Evolutionary conservation across 2,113 vertebrate species (phyloP).

Genomic region (Lucifuga dentata): DNA sequence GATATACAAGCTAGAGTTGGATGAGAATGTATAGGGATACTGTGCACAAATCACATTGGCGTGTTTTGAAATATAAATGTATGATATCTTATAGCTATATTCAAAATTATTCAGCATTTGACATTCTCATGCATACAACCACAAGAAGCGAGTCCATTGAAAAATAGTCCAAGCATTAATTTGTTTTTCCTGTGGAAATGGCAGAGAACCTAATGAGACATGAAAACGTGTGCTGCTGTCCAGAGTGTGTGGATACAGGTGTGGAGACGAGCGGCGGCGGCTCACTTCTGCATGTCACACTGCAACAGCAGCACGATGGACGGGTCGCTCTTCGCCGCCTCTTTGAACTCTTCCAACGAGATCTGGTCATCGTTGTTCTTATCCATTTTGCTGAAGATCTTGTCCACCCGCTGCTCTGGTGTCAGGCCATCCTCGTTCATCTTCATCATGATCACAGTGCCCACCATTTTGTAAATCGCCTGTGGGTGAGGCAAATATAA

Average conservation of each 20-base stretch:
- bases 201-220: constrained; percentile 97
- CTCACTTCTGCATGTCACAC: constrained; percentile 99
- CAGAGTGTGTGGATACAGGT: constrained; percentile 78
- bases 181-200: constrained; percentile 85
- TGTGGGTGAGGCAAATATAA: constrained; percentile 67
- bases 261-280: constrained; percentile 39
- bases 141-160: constrained; percentile 99
- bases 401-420: constrained; percentile 97
- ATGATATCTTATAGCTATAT: constrained; percentile 80
- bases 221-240: constrained; percentile 95
- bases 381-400: constrained; percentile 99
- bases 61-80: constrained; percentile 80
- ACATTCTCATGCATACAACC: constrained; percentile 99
- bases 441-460: constrained; percentile 99
- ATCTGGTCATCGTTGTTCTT: constrained; percentile 99
- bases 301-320: constrained; percentile 99
- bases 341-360: constrained; percentile 98
- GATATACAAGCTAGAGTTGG: constrained; percentile 91
- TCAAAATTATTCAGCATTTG: constrained; percentile 98
- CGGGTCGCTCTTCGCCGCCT: constrained; percentile 98
- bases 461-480: constrained; percentile 99
- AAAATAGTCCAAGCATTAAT: constrained; percentile 97
- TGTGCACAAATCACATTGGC: constrained; percentile 92
- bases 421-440: constrained; percentile 99
- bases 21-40: constrained; percentile 85